A percentile compares a stretch with the other conserved stretches of the same genome.
Evolutionary conservation across 2,113 vertebrate species (phyloP).

Genomic region (Microtus richardsoni): DNA sequence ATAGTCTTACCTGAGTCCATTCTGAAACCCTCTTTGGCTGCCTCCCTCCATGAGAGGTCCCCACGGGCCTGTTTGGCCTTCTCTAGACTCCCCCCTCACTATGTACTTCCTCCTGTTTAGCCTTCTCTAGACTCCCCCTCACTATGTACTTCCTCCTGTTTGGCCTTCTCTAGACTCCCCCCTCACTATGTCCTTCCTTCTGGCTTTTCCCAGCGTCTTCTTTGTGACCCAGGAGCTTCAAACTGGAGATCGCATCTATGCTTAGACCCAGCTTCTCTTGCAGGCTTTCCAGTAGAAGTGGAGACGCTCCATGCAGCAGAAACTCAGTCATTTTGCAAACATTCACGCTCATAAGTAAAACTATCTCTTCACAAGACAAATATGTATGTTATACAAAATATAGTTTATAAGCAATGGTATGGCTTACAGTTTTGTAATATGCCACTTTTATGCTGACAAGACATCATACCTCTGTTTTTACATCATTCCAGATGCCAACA

Average conservation of each 20-base stretch:
- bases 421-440: background rate
- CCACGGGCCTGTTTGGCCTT: background rate
- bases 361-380: background rate
- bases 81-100: background rate
- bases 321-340: background rate
- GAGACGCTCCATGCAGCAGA: background rate
- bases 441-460: background rate
- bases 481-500: background rate
- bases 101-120: background rate
- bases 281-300: background rate
- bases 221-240: background rate
- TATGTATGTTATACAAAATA: background rate
- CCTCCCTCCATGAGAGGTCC: background rate
- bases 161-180: background rate
- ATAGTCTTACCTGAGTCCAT: background rate
- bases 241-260: background rate
- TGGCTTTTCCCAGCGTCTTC: background rate
- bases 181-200: background rate
- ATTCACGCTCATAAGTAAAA: slow-evolving; percentile 8
- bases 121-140: background rate
- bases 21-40: background rate
- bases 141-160: background rate
- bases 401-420: background rate
- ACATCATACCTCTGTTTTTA: background rate
- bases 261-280: background rate